These are phyloP conservation scores for Panagrolaimus sp. DNA, from an alignment of 1,140 invertebrate species.

Conservation along the genomic window DNA sequence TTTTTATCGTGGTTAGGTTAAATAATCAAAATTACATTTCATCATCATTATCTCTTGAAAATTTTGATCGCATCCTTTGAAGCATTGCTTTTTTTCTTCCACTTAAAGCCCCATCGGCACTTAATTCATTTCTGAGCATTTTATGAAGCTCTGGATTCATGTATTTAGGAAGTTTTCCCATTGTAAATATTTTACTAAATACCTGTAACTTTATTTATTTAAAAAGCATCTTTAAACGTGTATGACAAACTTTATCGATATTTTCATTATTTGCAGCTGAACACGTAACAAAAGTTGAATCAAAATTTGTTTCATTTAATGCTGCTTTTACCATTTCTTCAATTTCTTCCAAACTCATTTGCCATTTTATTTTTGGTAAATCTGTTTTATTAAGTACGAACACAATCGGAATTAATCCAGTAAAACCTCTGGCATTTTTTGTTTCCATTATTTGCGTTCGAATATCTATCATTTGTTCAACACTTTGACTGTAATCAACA, in stretches of 20 bases:
- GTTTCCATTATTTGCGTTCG: conserved; percentile 44
- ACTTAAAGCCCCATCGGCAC: conserved; percentile 52
- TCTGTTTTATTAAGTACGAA: conserved; percentile 61
- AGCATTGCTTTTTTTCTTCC: conserved; percentile 34
- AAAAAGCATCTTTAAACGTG: conserved; percentile 18
- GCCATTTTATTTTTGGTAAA: conserved; percentile 47
- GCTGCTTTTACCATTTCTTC: conserved; percentile 38
- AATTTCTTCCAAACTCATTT: conserved; percentile 48
- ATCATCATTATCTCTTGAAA: conserved; percentile 40
- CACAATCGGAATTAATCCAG: conserved; percentile 54
- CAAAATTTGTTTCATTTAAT: not conserved
- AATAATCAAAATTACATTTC: conserved; percentile 22
- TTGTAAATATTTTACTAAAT: conserved; percentile 59
- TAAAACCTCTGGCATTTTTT: conserved; percentile 30
- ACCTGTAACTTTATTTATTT: conserved; percentile 51
- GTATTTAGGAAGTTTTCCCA: conserved; percentile 60
- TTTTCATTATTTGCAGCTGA: conserved; percentile 38
- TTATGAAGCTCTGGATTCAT: conserved; percentile 61
- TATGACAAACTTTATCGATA: conserved; percentile 35
- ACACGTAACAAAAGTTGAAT: conserved; percentile 25
- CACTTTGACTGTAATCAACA: conserved; percentile 30
- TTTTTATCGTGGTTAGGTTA: conserved; percentile 62
- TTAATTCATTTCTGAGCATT: conserved; percentile 57
- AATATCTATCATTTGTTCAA: conserved; percentile 39
- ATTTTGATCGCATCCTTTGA: conserved; percentile 43